A percentile compares a stretch with the other conserved stretches of the same genome.
These are phyloP conservation scores for Ophion slaviceki DNA, from an alignment of 2,888 invertebrate species.

Conservation along the genomic window DNA sequence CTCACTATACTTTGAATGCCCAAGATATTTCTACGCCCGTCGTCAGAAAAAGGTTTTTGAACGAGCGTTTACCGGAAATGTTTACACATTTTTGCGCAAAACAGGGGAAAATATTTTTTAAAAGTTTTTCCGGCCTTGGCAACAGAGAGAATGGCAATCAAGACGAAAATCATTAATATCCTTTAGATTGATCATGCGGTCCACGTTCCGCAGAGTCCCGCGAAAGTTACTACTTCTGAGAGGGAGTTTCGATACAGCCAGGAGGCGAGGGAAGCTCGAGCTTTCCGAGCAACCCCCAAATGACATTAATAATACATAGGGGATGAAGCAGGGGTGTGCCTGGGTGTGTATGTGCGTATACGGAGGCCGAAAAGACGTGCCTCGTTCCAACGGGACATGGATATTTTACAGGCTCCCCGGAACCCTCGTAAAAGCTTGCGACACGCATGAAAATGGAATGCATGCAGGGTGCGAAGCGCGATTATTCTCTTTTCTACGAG, in stretches of 20 bases:
- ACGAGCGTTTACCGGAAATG: too few species aligned
- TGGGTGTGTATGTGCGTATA: not conserved
- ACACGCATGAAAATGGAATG: constrained; percentile 16
- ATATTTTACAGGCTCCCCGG: constrained; percentile 57
- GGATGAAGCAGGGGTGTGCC: constrained; percentile 14
- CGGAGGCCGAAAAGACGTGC: not conserved
- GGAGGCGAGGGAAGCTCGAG: constrained; percentile 8
- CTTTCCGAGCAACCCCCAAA: constrained; percentile 40
- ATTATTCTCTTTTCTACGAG: not conserved
- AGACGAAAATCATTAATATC: too few species aligned
- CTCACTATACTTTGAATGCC: too few species aligned
- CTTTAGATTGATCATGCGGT: too few species aligned
- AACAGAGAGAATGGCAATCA: too few species aligned
- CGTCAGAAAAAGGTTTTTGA: too few species aligned
- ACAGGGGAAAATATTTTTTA: too few species aligned
- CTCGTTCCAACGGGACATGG: constrained; percentile 39
- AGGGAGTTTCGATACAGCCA: not conserved
- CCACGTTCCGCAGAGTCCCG: too few species aligned
- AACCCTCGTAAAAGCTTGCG: constrained; percentile 12
- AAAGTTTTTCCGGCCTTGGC: too few species aligned
- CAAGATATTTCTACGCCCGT: too few species aligned
- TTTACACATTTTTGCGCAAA: too few species aligned
- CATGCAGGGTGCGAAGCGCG: not conserved
- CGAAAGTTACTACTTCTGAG: too few species aligned
- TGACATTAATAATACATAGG: constrained; percentile 64